phyloP scores from a whole-genome alignment of 2,888 invertebrate species.

The Leptinotarsa haldemani region DNA sequence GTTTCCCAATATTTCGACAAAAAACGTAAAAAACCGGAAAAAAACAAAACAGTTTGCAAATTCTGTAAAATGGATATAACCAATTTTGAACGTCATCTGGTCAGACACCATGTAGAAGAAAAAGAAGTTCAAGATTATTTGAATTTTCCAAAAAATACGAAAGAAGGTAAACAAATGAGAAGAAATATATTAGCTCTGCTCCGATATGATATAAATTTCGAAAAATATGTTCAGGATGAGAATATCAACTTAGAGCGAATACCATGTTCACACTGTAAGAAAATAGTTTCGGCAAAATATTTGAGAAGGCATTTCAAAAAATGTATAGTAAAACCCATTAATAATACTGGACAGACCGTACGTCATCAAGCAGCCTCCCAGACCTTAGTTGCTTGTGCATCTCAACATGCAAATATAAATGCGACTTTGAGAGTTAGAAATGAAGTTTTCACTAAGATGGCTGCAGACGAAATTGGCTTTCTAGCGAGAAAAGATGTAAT shows the following conservation, averaged over 20 bases:
- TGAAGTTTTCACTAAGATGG: constrained; percentile 28
- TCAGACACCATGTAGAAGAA: constrained; percentile 39
- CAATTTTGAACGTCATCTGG: constrained; percentile 41
- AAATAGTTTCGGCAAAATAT: constrained; percentile 35
- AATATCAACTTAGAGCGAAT: constrained; percentile 2
- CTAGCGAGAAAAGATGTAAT: constrained; percentile 31
- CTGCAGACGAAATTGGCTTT: constrained; percentile 11
- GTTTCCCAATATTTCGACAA: background rate
- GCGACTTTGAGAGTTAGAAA: constrained; percentile 12
- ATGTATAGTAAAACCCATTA: constrained; percentile 25
- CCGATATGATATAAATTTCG: constrained; percentile 35
- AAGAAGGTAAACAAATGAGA: constrained; percentile 33
- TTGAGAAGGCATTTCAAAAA: constrained; percentile 35
- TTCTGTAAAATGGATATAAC: constrained; percentile 36
- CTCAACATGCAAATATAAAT: background rate
- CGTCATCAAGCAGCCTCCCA: constrained; percentile 33
- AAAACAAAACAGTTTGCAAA: constrained; percentile 30
- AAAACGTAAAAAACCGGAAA: background rate
- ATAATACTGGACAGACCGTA: constrained; percentile 19
- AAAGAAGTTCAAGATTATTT: constrained; percentile 35
- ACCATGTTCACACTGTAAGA: constrained; percentile 38
- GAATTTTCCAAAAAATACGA: constrained; percentile 33
- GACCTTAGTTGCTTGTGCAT: constrained; percentile 36
- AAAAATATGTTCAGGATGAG: constrained; percentile 28
- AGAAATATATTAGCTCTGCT: constrained; percentile 26